Evolutionary conservation across 2,888 invertebrate genomes (phyloP).

Genomic region (Liopterus haemorrhoidalis): DNA sequence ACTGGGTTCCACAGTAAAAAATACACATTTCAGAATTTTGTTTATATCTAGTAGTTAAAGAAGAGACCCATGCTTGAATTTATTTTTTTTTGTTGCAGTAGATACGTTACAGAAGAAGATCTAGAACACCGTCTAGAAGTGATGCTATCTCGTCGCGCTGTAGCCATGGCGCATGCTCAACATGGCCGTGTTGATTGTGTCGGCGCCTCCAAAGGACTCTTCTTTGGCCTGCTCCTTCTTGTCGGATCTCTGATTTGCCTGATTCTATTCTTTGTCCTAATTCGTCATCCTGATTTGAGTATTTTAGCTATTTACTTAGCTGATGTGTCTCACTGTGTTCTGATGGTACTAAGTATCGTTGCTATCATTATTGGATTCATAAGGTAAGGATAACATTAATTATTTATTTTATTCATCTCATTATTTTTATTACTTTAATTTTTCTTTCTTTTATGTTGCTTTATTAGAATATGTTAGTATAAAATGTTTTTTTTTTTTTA

Average conservation of each 20-base stretch:
- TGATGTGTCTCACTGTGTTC: slow-evolving; percentile 82
- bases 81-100: slow-evolving; percentile 37
- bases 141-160: slow-evolving; percentile 80
- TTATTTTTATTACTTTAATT: slow-evolving; percentile 7
- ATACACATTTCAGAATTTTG: too few species aligned
- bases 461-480: slow-evolving; percentile 32
- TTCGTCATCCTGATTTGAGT: slow-evolving; percentile 76
- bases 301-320: slow-evolving; percentile 84
- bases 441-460: slow-evolving; percentile 20
- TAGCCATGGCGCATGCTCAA: slow-evolving; percentile 76
- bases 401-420: slow-evolving; percentile 8
- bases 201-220: slow-evolving; percentile 88
- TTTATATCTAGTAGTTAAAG: too few species aligned
- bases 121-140: slow-evolving; percentile 82
- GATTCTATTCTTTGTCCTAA: slow-evolving; percentile 92
- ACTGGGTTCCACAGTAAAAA: too few species aligned
- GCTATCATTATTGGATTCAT: slow-evolving; percentile 88
- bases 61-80: too few species aligned
- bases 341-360: slow-evolving; percentile 81
- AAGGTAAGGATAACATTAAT: slow-evolving; percentile 54
- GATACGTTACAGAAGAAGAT: slow-evolving; percentile 71
- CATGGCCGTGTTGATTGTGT: slow-evolving; percentile 89
- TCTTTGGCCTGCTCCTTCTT: slow-evolving; percentile 82
- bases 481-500: slow-evolving; percentile 1
- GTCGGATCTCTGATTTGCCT: slow-evolving; percentile 88